Evolutionary conservation across 2,888 invertebrate species (phyloP).

Genomic region (Eudasyphora cyanicolor): DNA sequence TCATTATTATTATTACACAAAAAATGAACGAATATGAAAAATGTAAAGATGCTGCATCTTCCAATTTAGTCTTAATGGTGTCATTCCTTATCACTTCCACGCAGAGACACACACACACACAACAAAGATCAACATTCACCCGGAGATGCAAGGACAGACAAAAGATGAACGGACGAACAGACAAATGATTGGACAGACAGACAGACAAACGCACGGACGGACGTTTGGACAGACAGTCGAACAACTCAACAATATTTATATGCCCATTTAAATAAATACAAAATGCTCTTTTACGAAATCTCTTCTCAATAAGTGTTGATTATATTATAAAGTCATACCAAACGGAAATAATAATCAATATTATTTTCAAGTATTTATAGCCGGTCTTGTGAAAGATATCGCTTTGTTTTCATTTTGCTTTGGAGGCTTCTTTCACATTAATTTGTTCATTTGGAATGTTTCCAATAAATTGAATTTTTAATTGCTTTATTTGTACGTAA

Average conservation of each 20-base stretch:
- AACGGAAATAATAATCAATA: conserved; percentile 60
- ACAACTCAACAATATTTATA: conserved; percentile 53
- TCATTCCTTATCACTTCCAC: conserved; percentile 58
- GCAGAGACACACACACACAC: background rate
- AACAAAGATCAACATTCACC: background rate
- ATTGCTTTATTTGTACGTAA: conserved; percentile 47
- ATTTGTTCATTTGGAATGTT: conserved; percentile 21
- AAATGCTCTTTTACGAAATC: conserved; percentile 45
- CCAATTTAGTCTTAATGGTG: conserved; percentile 53
- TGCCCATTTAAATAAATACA: conserved; percentile 56
- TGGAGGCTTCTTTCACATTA: conserved; percentile 11
- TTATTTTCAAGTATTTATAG: background rate
- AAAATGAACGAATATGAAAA: conserved; percentile 31
- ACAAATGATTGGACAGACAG: background rate
- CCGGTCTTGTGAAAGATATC: background rate
- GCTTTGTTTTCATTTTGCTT: background rate
- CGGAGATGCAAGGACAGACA: background rate
- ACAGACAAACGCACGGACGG: background rate
- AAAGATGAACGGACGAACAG: background rate
- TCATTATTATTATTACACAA: conserved; percentile 36
- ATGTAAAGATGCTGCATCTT: conserved; percentile 48
- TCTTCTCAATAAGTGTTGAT: conserved; percentile 44
- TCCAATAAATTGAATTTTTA: conserved; percentile 39
- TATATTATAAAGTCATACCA: conserved; percentile 45
- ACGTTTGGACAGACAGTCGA: background rate